Evolutionary conservation across 2,113 vertebrate species (phyloP).

Genomic region (Xiphophorus maculatus): DNA sequence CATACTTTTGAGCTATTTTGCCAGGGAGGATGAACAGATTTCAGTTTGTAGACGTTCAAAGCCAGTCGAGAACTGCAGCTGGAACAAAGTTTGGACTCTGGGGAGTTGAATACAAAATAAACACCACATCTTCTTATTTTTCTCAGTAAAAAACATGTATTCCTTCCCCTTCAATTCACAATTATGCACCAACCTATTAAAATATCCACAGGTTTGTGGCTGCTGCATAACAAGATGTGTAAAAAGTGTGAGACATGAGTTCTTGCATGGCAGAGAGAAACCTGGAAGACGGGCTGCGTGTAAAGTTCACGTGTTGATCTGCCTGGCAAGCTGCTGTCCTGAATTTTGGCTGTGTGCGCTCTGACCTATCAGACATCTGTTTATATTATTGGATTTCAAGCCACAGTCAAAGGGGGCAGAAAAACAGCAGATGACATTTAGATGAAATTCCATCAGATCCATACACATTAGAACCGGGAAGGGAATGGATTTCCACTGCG

Average conservation of each 20-base stretch:
- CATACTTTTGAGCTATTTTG: too few species aligned
- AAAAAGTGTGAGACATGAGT: slow-evolving; percentile 6
- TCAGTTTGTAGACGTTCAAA: too few species aligned
- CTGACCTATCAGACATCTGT: slow-evolving; percentile 72
- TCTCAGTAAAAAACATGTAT: not conserved
- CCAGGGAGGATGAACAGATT: too few species aligned
- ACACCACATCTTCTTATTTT: not conserved
- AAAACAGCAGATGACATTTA: slow-evolving; percentile 68
- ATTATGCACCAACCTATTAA: not conserved
- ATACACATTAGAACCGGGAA: slow-evolving; percentile 57
- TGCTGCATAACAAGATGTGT: not conserved
- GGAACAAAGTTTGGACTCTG: not conserved
- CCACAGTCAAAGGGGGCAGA: slow-evolving; percentile 32
- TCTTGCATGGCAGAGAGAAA: slow-evolving; percentile 24
- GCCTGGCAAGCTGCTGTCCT: slow-evolving; percentile 42
- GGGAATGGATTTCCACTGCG: slow-evolving; percentile 53
- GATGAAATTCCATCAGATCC: slow-evolving; percentile 65
- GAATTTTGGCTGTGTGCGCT: slow-evolving; percentile 44
- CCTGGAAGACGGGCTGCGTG: slow-evolving; percentile 26
- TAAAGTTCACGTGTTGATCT: slow-evolving; percentile 40
- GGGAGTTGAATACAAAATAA: not conserved
- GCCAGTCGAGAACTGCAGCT: too few species aligned
- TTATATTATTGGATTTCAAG: slow-evolving; percentile 68
- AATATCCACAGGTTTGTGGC: not conserved
- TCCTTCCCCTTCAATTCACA: not conserved